Evolutionary conservation across 2,113 vertebrate species (phyloP).

Genomic region (Zapus hudsonius): DNA sequence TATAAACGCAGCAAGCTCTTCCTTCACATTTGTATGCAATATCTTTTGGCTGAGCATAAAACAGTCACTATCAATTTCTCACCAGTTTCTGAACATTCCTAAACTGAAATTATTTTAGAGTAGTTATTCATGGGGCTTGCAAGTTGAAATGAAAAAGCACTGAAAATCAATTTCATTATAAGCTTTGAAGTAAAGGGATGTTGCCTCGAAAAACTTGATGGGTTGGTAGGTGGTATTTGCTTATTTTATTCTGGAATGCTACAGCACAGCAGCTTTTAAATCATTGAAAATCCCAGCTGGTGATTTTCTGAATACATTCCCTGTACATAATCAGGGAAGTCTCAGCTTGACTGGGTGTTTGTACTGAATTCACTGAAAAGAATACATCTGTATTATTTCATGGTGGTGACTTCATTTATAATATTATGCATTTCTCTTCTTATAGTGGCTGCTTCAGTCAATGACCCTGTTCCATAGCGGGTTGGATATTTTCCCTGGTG

Average conservation of each 20-base stretch:
- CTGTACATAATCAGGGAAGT: conserved; percentile 70
- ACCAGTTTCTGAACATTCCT: conserved; percentile 68
- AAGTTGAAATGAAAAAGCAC: conserved; percentile 72
- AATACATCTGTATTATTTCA: conserved; percentile 81
- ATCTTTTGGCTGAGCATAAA: conserved; percentile 66
- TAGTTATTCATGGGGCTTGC: conserved; percentile 72
- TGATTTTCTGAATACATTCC: conserved; percentile 72
- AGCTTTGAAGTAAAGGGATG: conserved; percentile 72
- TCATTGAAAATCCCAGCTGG: conserved; percentile 73
- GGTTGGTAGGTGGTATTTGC: conserved; percentile 81
- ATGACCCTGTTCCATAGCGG: conserved; percentile 51
- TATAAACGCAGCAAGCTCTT: conserved; percentile 60
- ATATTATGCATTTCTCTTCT: conserved; percentile 71
- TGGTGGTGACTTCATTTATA: conserved; percentile 78
- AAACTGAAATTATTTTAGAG: conserved; percentile 75
- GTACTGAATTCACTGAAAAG: conserved; percentile 76
- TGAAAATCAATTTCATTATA: conserved; percentile 78
- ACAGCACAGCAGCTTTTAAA: conserved; percentile 72
- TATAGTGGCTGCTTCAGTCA: conserved; percentile 73
- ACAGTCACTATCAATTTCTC: conserved; percentile 67
- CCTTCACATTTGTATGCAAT: conserved; percentile 68
- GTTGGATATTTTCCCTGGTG: conserved; percentile 63
- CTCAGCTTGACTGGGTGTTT: conserved; percentile 78
- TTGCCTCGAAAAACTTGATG: conserved; percentile 57
- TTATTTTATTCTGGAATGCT: conserved; percentile 75